A percentile compares a stretch with the other conserved stretches of the same genome.
These are phyloP conservation scores for Chydorus sphaericus DNA, from an alignment of 2,888 invertebrate species.

Conservation along the genomic window DNA sequence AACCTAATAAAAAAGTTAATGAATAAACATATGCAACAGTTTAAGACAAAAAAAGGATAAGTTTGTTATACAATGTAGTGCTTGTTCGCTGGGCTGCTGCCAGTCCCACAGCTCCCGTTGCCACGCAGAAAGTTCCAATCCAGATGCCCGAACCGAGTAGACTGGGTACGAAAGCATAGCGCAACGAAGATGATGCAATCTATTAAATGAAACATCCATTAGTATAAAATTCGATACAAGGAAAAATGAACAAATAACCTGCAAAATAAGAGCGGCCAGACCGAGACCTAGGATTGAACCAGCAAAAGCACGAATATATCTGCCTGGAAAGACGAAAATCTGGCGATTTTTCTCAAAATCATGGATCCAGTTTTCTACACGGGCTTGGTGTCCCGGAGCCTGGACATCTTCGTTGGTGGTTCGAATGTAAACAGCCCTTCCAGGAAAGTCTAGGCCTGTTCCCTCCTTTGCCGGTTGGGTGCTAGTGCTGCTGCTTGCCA, in stretches of 20 bases:
- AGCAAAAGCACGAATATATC: background rate
- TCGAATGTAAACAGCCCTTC: background rate
- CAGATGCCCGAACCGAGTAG: background rate
- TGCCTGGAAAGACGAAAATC: background rate
- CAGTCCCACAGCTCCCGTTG: background rate
- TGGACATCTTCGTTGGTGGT: background rate
- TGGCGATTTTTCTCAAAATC: background rate
- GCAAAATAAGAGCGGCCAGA: background rate
- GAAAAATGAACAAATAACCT: background rate
- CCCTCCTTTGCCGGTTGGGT: too few relatives aligned
- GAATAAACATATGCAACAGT: background rate
- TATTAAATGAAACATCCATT: background rate
- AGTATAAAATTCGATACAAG: too few relatives aligned
- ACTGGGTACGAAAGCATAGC: background rate
- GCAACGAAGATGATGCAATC: background rate
- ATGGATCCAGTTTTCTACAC: background rate
- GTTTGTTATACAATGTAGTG: background rate
- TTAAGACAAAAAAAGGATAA: background rate
- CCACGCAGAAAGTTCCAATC: background rate
- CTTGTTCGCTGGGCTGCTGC: background rate
- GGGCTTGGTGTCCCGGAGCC: background rate
- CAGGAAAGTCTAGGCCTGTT: background rate
- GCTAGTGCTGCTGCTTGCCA: too few relatives aligned
- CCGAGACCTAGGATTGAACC: background rate
- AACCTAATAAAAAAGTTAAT: background rate